phyloP scores from a whole-genome alignment of 2,113 vertebrate species.

The Vanacampus margaritifer region DNA sequence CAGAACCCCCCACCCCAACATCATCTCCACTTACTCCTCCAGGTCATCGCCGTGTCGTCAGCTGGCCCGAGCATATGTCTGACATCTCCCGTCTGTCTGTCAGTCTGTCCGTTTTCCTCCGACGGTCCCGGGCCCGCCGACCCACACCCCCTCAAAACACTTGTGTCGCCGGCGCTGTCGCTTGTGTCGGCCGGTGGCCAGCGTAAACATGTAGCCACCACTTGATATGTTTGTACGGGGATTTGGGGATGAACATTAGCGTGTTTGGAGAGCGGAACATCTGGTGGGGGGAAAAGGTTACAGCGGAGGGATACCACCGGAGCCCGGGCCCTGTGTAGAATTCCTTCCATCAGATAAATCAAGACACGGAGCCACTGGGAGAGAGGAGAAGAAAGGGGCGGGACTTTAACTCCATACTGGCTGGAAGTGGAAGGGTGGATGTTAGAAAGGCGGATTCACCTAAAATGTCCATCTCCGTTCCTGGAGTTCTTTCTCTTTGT shows the following conservation, averaged over 20 bases:
- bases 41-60: slow-evolving; percentile 58
- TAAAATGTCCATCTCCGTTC: slow-evolving; percentile 37
- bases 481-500: slow-evolving; percentile 15
- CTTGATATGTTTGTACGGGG: slow-evolving; percentile 77
- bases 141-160: slow-evolving; percentile 29
- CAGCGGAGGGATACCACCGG: slow-evolving; percentile 73
- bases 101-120: slow-evolving; percentile 28
- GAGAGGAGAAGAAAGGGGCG: slow-evolving; percentile 51
- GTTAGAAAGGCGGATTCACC: slow-evolving; percentile 43
- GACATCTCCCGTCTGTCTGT: slow-evolving; percentile 47
- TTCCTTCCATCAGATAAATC: slow-evolving; percentile 83
- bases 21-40: slow-evolving; percentile 51
- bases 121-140: neutral
- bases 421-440: slow-evolving; percentile 53
- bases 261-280: slow-evolving; percentile 78
- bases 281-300: slow-evolving; percentile 80
- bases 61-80: slow-evolving; percentile 65
- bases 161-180: slow-evolving; percentile 60
- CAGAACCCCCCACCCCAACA: slow-evolving; percentile 23
- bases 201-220: slow-evolving; percentile 69
- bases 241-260: slow-evolving; percentile 75
- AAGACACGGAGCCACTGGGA: slow-evolving; percentile 71
- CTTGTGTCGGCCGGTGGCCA: slow-evolving; percentile 54
- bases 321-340: slow-evolving; percentile 69
- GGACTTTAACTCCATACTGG: slow-evolving; percentile 70